phyloP scores from a whole-genome alignment of 2,888 invertebrate species.

The Aricia artaxerxes region DNA sequence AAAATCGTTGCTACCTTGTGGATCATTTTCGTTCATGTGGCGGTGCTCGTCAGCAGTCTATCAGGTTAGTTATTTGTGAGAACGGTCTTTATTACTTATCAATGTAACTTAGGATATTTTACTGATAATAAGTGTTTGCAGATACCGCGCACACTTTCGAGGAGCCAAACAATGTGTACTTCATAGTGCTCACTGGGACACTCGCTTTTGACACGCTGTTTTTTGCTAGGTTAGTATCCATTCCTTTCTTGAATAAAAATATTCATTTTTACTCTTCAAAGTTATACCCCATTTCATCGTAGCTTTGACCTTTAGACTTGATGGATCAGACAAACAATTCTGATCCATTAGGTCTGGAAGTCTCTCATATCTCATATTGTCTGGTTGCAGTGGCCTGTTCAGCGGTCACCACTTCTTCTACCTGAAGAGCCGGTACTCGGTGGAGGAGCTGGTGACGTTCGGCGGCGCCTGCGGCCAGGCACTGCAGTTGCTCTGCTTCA shows the following conservation, averaged over 20 bases:
- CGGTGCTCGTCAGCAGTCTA: slow-evolving; percentile 83
- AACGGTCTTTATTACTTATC: background rate
- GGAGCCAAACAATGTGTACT: slow-evolving; percentile 67
- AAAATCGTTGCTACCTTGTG: slow-evolving; percentile 83
- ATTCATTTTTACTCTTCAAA: no score
- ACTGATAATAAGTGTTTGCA: slow-evolving; percentile 50
- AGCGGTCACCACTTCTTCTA: slow-evolving; percentile 82
- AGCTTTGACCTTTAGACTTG: no score
- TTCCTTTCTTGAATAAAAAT: background rate
- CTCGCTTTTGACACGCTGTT: slow-evolving; percentile 83
- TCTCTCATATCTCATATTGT: background rate
- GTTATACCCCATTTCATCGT: no score
- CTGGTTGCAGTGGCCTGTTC: slow-evolving; percentile 77
- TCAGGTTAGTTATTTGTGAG: slow-evolving; percentile 64
- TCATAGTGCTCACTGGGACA: slow-evolving; percentile 77
- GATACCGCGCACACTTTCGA: slow-evolving; percentile 69
- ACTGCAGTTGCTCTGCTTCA: slow-evolving; percentile 75
- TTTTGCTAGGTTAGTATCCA: slow-evolving; percentile 78
- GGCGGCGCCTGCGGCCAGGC: slow-evolving; percentile 70
- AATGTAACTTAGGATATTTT: background rate
- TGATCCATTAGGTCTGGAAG: background rate
- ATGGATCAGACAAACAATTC: background rate
- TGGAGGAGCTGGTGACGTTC: slow-evolving; percentile 69
- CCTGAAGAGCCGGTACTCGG: slow-evolving; percentile 70
- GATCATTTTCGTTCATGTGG: slow-evolving; percentile 83